Evolutionary conservation across 2,113 vertebrate genomes (phyloP), one percentile per base, ranked within the genome.

Genomic region (Ameiurus melas): DNA sequence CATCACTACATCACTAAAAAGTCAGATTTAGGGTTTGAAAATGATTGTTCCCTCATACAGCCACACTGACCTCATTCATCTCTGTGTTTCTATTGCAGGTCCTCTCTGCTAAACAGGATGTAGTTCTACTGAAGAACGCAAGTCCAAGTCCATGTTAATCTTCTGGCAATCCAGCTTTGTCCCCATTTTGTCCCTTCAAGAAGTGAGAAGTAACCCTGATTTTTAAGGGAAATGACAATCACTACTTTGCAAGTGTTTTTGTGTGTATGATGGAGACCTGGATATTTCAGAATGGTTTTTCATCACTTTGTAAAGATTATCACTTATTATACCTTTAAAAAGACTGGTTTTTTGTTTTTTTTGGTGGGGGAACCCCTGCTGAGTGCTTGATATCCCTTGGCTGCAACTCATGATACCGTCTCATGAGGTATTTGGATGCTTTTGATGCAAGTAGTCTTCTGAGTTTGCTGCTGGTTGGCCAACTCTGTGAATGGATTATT

Each of bases 401-500:
- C 75, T 81, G 39, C 39, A 87, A 70, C 47, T 53, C 25, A 66
- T 83, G 57, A 79, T 83, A 10, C 7, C 58, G 82, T 77, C 20
- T 47, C 25, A 13, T n/a, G 75, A 90, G 88, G 87, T 85, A 88
- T 86, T 55, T 68, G 77, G 53, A 58, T 4, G 2, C 1, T 79
- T 9, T 86, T 25, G 27, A 55, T 84, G 81, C 85, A 81, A 73
- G 75, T 30, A 47, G 13, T 79, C 39, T 58, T 93, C 90, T 92
- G 93, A 94, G 97, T 97, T 96, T 88, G 97, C 97, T 94, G 97
- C 98, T 96, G 97, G 97, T 93, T 95, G 94, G 97, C 96, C 95
- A 96, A 97, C 96, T 94, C 94, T 93, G 82, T 75, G 62, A 51
- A 73, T 16, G 33, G n/a, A 85, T 81, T 87, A 51, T 22, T 85